Percentiles rank a stretch among this genome's conserved stretches.
phyloP scores from a whole-genome alignment of 2,113 vertebrate species.

The Triplophysa dalaica region DNA sequence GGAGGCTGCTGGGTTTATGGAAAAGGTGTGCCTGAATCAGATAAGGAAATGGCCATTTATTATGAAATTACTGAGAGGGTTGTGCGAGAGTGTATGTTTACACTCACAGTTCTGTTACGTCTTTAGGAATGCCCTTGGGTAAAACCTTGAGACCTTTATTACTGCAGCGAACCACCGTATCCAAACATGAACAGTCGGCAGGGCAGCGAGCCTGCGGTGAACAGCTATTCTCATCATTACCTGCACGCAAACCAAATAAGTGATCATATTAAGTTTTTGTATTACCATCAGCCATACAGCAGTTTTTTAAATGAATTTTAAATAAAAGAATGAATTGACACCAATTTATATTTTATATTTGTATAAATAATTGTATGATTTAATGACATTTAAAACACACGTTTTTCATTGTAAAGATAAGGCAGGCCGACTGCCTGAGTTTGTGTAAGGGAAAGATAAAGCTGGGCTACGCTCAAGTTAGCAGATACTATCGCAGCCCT shows the following conservation, averaged over 20 bases:
- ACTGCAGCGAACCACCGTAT: conserved; percentile 97
- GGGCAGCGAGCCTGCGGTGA: conserved; percentile 91
- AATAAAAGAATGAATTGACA: no score
- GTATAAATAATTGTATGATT: no score
- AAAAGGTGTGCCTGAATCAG: conserved; percentile 26
- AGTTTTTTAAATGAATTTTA: no score
- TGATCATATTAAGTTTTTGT: background rate
- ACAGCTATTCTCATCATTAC: conserved; percentile 95
- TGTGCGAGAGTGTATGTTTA: conserved; percentile 1
- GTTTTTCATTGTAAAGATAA: background rate
- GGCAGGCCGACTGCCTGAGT: background rate
- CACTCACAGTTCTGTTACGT: conserved; percentile 96
- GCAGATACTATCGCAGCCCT: conserved; percentile 22
- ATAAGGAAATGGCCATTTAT: conserved; percentile 22
- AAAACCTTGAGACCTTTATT: conserved; percentile 91
- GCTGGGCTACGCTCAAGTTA: conserved; percentile 14
- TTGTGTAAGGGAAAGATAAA: conserved; percentile 13
- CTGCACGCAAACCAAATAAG: conserved; percentile 63
- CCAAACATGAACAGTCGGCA: conserved; percentile 92
- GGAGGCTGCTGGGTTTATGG: background rate
- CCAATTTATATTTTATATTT: no score
- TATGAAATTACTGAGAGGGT: background rate
- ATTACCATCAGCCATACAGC: no score
- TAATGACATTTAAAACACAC: no score
- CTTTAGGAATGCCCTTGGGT: conserved; percentile 92